Evolutionary conservation across 2,113 vertebrate species (phyloP).

Genomic region (Burhinus bistriatus): DNA sequence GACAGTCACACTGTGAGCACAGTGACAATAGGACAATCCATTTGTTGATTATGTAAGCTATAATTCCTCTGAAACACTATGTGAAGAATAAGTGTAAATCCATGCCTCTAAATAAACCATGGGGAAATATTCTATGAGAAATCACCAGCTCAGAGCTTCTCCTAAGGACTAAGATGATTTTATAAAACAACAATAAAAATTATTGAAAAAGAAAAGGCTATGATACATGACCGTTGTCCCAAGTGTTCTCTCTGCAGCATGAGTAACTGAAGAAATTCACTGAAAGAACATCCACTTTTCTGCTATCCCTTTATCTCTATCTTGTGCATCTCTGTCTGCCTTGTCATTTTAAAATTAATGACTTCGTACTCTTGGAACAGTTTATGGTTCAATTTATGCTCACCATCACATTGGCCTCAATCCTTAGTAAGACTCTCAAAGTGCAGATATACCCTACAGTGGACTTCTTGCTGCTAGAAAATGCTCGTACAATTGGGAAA

Average conservation of each 20-base stretch:
- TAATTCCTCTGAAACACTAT: background rate
- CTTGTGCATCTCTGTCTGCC: too few species aligned
- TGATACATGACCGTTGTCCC: background rate
- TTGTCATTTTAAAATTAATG: too few species aligned
- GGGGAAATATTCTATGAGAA: accelerated
- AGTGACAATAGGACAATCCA: background rate
- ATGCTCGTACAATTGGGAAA: too few species aligned
- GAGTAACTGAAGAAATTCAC: background rate
- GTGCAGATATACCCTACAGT: background rate
- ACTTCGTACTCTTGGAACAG: background rate
- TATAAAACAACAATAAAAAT: background rate
- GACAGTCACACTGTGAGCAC: background rate
- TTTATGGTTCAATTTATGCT: background rate
- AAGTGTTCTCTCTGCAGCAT: background rate
- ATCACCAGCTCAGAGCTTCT: background rate
- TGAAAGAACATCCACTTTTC: background rate
- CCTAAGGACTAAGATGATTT: background rate
- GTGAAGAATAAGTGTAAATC: background rate
- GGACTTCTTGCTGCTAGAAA: background rate
- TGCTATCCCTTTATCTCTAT: background rate
- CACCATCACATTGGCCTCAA: accelerated
- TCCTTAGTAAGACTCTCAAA: background rate
- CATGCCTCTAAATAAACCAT: background rate
- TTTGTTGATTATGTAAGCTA: background rate
- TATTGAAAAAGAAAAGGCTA: background rate